These are phyloP conservation scores for Pollenia labialis DNA, from an alignment of 2,888 invertebrate genomes.

Conservation along the genomic window DNA sequence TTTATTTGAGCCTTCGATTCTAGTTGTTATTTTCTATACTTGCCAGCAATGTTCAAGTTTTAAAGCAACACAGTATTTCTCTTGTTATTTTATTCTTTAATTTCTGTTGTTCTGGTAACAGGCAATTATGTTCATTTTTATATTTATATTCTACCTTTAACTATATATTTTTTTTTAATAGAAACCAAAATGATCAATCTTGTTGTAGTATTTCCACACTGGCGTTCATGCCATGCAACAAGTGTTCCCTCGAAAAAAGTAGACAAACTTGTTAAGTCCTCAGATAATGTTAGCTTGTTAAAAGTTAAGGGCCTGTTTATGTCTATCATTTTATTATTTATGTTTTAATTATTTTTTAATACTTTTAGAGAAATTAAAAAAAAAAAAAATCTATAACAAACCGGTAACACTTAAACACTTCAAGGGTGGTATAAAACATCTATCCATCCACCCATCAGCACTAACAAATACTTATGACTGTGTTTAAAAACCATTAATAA, in stretches of 20 bases:
- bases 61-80: not conserved
- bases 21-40: too few relatives aligned
- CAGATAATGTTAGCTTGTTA: constrained; percentile 2
- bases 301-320: constrained; percentile 58
- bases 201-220: constrained; percentile 9
- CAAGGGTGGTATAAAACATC: constrained; percentile 60
- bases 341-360: constrained; percentile 70
- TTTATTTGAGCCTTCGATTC: too few relatives aligned
- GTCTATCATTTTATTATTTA: constrained; percentile 69
- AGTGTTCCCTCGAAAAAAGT: not conserved
- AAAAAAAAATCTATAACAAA: constrained; percentile 11
- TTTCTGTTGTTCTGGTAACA: constrained; percentile 38
- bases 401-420: constrained; percentile 47
- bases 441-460: constrained; percentile 36
- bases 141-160: constrained; percentile 6
- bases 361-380: constrained; percentile 10
- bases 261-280: constrained; percentile 44
- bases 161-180: constrained; percentile 5
- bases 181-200: constrained; percentile 58
- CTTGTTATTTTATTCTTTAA: constrained; percentile 25
- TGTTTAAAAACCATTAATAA: constrained; percentile 35
- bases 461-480: not conserved
- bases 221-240: not conserved
- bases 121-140: constrained; percentile 58
- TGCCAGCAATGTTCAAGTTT: too few relatives aligned